Percentiles rank a stretch among this genome's conserved stretches.
Evolutionary conservation across 2,797 vertebrate species (phyloP).

Genomic region (Tapirus indicus): DNA sequence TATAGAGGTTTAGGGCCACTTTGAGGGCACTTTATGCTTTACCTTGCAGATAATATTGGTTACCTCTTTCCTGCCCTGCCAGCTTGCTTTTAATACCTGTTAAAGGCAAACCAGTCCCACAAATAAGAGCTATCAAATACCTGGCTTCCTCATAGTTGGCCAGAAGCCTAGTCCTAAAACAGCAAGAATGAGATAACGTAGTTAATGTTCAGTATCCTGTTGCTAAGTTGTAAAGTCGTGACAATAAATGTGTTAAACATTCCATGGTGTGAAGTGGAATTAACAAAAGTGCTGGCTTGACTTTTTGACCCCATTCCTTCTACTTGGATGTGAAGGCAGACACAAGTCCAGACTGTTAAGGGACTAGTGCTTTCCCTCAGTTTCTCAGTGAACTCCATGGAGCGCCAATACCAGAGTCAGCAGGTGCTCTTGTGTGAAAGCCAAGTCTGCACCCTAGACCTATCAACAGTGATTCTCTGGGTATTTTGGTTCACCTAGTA

Average conservation of each 20-base stretch:
- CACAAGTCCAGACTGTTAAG: neutral
- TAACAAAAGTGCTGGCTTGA: neutral
- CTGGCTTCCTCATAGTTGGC: neutral
- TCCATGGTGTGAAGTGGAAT: neutral
- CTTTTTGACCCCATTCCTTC: neutral
- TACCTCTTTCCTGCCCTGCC: neutral
- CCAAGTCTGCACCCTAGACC: neutral
- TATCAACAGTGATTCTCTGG: neutral
- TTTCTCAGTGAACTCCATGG: neutral
- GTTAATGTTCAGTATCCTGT: neutral
- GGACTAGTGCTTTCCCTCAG: neutral
- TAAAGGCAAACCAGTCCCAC: neutral
- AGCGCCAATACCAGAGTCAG: neutral
- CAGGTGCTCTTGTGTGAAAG: neutral
- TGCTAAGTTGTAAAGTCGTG: neutral
- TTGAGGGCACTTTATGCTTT: neutral
- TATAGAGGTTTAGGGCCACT: neutral
- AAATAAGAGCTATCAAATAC: neutral
- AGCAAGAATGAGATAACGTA: neutral
- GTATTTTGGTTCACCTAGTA: neutral
- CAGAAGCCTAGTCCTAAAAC: conserved; percentile 9
- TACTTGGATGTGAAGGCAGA: neutral
- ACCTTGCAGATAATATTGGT: neutral
- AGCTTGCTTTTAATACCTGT: neutral
- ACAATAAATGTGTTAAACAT: neutral